Percentiles rank a stretch among this genome's conserved stretches.
These are phyloP conservation scores for Anoura caudifer DNA, from an alignment of 2,113 vertebrate species.

Conservation along the genomic window DNA sequence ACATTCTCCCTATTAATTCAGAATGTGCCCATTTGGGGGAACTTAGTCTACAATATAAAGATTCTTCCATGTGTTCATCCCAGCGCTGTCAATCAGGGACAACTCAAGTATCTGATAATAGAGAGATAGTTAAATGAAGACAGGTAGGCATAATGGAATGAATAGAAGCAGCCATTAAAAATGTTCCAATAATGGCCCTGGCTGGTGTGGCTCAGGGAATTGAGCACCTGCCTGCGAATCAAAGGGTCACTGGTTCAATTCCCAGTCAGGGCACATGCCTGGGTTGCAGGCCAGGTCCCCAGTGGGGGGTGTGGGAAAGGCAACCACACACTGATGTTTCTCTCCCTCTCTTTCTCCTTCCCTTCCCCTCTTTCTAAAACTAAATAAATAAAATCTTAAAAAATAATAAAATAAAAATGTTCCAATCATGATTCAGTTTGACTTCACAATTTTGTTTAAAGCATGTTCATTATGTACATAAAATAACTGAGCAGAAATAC, in stretches of 20 bases:
- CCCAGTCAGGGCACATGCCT: too few relatives aligned
- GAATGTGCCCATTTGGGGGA: not conserved
- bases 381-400: too few relatives aligned
- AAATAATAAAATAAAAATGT: not conserved
- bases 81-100: not conserved
- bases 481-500: not conserved
- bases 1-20: not conserved
- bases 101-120: not conserved
- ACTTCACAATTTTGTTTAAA: not conserved
- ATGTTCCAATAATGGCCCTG: not conserved
- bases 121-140: not conserved
- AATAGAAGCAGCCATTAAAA: not conserved
- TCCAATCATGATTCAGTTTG: not conserved
- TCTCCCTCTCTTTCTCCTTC: too few relatives aligned
- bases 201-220: too few relatives aligned
- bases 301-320: too few relatives aligned
- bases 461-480: not conserved
- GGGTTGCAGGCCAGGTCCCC: too few relatives aligned
- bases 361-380: too few relatives aligned
- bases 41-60: not conserved
- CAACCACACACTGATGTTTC: too few relatives aligned
- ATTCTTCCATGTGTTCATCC: not conserved
- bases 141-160: not conserved
- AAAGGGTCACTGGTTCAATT: too few relatives aligned
- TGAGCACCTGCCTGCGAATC: too few relatives aligned